These are phyloP conservation scores for Colletes latitarsis DNA, from an alignment of 1,140 invertebrate genomes.

Conservation along the genomic window DNA sequence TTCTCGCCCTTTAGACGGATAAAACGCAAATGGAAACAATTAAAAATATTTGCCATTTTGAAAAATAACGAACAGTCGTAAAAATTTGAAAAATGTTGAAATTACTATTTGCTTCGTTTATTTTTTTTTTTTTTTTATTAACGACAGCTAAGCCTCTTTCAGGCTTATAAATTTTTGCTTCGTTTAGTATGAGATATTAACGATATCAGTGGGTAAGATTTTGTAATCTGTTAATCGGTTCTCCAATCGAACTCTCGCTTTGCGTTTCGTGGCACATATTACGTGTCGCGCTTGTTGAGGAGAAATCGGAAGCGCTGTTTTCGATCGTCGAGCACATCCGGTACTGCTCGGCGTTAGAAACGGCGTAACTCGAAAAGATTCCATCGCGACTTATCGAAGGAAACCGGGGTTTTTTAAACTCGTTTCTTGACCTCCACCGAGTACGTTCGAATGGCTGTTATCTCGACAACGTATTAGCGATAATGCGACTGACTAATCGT, in stretches of 20 bases:
- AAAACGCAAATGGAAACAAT: too few species aligned
- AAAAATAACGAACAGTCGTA: too few species aligned
- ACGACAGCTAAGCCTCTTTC: too few species aligned
- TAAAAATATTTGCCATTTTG: background rate
- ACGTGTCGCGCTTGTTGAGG: conserved; percentile 51
- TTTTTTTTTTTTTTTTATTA: too few species aligned
- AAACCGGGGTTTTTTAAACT: conserved; percentile 4
- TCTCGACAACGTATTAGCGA: conserved; percentile 27
- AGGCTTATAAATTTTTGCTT: too few species aligned
- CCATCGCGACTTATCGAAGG: conserved; percentile 23
- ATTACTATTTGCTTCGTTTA: background rate
- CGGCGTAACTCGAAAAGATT: conserved; percentile 40
- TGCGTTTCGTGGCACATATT: conserved; percentile 50
- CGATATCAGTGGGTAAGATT: background rate
- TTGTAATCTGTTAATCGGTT: background rate
- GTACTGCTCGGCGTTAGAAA: conserved; percentile 51
- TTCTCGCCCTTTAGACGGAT: too few species aligned
- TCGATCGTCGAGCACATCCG: conserved; percentile 63
- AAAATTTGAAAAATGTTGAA: too few species aligned
- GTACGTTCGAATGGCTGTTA: conserved; percentile 14
- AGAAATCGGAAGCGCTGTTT: conserved; percentile 64
- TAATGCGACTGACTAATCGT: conserved; percentile 25
- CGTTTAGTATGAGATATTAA: too few species aligned
- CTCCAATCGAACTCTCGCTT: conserved; percentile 27
- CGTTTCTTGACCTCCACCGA: background rate